Conservation (phyloP, 2,888 invertebrate genomes). For the Agrotis clavis region DNA sequence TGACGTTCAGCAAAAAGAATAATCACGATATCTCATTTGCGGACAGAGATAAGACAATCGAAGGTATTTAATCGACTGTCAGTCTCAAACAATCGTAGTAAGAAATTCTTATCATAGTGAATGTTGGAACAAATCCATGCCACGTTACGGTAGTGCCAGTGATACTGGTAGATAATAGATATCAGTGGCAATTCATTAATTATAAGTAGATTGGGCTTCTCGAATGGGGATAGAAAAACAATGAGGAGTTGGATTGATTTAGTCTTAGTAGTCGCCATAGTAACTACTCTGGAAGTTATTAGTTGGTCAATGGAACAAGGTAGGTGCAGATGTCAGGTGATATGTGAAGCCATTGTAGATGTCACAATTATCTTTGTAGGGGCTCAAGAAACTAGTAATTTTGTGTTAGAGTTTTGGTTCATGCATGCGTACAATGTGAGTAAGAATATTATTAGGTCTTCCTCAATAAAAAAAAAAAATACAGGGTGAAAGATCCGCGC, state of each 20-base stretch:
- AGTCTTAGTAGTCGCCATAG: neutral
- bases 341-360: too few relatives aligned
- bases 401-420: too few relatives aligned
- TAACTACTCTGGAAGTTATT: neutral
- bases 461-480: too few relatives aligned
- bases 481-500: too few relatives aligned
- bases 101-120: constrained; percentile 34
- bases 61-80: constrained; percentile 53
- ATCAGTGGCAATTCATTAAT: constrained; percentile 30
- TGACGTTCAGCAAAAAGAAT: constrained; percentile 13
- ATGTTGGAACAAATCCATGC: constrained; percentile 16
- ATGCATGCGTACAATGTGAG: too few relatives aligned
- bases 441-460: too few relatives aligned
- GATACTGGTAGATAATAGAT: constrained; percentile 39
- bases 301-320: too few relatives aligned
- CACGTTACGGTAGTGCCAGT: constrained; percentile 26
- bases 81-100: constrained; percentile 17
- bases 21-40: constrained; percentile 40
- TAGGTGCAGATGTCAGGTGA: too few relatives aligned
- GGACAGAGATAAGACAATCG: constrained; percentile 37
- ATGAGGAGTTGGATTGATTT: neutral
- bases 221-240: neutral
- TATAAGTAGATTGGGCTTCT: neutral
- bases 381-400: too few relatives aligned
- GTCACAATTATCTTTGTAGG: too few relatives aligned